Conservation (phyloP, 2,888 invertebrate genomes). For the Geophilus truncorum region DNA sequence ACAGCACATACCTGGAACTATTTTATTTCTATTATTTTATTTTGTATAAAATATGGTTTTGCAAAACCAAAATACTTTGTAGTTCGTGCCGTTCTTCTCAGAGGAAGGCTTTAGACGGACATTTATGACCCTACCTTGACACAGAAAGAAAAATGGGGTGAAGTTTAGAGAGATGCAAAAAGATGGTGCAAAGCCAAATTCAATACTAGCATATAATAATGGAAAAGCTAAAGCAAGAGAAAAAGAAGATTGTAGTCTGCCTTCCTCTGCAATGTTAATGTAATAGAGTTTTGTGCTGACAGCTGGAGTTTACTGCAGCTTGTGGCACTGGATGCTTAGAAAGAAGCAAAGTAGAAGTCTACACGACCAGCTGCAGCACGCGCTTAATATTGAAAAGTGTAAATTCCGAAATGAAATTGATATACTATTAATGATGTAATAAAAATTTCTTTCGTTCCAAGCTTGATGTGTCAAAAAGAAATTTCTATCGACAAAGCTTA, state of each 20-base stretch:
- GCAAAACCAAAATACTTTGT: background rate
- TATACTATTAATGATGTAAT: background rate
- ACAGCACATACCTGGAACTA: too few relatives aligned
- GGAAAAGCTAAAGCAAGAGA: background rate
- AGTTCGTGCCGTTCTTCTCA: background rate
- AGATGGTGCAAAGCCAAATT: background rate
- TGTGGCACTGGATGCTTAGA: background rate
- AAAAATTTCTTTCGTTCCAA: background rate
- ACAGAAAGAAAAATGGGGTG: background rate
- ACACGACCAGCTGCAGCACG: background rate
- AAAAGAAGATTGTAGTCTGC: constrained; percentile 14
- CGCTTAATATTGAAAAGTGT: background rate
- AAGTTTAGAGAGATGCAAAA: background rate
- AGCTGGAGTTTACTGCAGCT: constrained; percentile 27
- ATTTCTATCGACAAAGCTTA: background rate
- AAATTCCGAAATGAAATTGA: background rate
- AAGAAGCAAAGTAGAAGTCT: background rate
- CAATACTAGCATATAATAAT: constrained; percentile 5
- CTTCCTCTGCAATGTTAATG: constrained; percentile 11
- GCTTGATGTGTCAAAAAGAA: background rate
- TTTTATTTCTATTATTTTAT: background rate
- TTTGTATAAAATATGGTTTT: background rate
- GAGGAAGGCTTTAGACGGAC: background rate
- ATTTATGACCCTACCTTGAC: background rate
- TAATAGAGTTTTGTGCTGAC: constrained; percentile 27